Conservation (phyloP, 2,888 invertebrate genomes). For the Coenonympha arcania region DNA sequence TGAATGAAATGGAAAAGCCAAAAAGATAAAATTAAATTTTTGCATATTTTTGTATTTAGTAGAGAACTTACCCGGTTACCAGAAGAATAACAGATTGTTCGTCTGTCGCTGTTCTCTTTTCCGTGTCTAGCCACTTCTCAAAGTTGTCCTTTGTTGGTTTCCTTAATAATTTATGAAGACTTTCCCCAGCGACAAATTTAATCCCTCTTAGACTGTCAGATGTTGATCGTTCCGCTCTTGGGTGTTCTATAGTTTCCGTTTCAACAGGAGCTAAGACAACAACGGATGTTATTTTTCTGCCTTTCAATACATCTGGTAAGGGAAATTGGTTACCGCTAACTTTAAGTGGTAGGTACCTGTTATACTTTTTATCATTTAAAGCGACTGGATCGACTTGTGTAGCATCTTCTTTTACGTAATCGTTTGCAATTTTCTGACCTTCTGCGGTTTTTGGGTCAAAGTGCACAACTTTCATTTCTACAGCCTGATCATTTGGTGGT, state of each 20-base stretch:
- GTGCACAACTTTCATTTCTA: constrained; percentile 89
- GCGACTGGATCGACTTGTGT: constrained; percentile 83
- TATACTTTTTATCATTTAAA: constrained; percentile 82
- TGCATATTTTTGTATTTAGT: too few relatives aligned
- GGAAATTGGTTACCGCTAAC: constrained; percentile 90
- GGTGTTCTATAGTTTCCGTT: constrained; percentile 75
- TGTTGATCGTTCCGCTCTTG: constrained; percentile 72
- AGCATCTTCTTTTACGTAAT: constrained; percentile 81
- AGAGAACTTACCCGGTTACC: constrained; percentile 84
- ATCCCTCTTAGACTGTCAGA: constrained; percentile 78
- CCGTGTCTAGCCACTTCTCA: constrained; percentile 84
- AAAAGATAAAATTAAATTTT: too few relatives aligned
- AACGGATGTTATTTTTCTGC: constrained; percentile 86
- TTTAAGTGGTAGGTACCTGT: constrained; percentile 87
- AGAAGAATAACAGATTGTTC: constrained; percentile 86
- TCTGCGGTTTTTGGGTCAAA: constrained; percentile 84
- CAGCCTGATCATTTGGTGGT: constrained; percentile 70
- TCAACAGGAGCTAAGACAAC: constrained; percentile 89
- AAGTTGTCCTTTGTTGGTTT: constrained; percentile 85
- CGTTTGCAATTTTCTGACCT: constrained; percentile 80
- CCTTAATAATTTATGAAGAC: constrained; percentile 82
- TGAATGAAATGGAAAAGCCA: too few relatives aligned
- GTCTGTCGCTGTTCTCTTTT: constrained; percentile 81
- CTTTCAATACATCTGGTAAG: constrained; percentile 83
- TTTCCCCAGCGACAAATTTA: constrained; percentile 82